These are phyloP conservation scores for Nannobrachium achirus DNA, from an alignment of 2,113 vertebrate genomes.

Conservation along the genomic window DNA sequence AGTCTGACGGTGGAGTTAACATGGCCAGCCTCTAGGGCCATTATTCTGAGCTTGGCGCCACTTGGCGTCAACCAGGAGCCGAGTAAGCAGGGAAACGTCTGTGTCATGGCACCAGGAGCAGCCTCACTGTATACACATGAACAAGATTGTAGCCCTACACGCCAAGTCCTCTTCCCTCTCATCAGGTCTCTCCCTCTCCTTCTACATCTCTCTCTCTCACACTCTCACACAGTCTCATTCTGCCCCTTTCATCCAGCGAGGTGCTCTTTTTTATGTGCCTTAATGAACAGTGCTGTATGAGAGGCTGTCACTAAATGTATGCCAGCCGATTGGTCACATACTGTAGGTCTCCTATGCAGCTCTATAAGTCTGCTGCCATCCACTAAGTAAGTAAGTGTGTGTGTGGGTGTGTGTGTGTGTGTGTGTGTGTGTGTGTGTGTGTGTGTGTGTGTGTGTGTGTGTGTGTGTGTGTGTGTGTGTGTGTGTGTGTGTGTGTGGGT, in stretches of 20 bases:
- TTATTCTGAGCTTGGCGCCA: constrained; percentile 1
- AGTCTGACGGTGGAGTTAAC: background rate
- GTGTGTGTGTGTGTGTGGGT: no score
- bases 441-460: background rate
- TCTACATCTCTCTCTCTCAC: constrained; percentile 5
- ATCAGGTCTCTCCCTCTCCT: constrained; percentile 5
- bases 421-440: background rate
- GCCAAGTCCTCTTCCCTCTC: background rate
- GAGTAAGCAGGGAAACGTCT: constrained; percentile 23
- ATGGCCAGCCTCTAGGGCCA: background rate
- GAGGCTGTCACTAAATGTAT: constrained; percentile 36
- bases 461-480: no score
- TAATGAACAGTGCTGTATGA: constrained; percentile 13
- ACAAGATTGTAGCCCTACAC: constrained; percentile 1
- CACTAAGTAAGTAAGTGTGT: background rate
- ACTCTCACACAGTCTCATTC: background rate
- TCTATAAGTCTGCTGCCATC: constrained; percentile 18
- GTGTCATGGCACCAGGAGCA: constrained; percentile 6
- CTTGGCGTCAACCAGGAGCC: constrained; percentile 19
- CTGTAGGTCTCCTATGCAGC: no score
- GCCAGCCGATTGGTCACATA: constrained; percentile 28
- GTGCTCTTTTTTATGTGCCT: constrained; percentile 14
- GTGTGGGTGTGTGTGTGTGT: background rate
- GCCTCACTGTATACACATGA: constrained; percentile 9
- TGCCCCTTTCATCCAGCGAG: constrained; percentile 1